Conservation (phyloP, 2,888 invertebrate species). For the Stegana nigrithorax region DNA sequence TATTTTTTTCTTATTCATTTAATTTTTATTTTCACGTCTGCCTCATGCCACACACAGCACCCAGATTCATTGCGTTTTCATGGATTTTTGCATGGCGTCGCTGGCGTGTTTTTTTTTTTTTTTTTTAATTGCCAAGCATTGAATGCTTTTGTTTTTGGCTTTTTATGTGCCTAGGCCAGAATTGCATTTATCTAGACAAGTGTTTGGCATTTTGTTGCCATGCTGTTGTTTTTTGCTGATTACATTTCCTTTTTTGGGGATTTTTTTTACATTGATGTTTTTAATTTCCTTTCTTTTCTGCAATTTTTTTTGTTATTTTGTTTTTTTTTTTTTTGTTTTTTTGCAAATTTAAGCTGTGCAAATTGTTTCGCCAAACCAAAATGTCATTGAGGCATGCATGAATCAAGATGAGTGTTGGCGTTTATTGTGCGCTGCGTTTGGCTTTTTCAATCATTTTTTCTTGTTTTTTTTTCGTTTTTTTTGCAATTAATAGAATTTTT, state of each 20-base stretch:
- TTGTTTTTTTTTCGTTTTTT: slow-evolving; percentile 2
- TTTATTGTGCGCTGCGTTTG: background rate
- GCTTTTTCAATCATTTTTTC: background rate
- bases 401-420: slow-evolving; percentile 9
- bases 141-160: slow-evolving; percentile 25
- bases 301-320: slow-evolving; percentile 50
- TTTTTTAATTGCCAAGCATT: slow-evolving; percentile 43
- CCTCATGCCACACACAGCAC: slow-evolving; percentile 56
- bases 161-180: background rate
- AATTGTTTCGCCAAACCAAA: slow-evolving; percentile 5
- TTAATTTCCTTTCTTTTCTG: slow-evolving; percentile 43
- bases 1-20: slow-evolving; percentile 23
- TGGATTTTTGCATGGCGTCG: slow-evolving; percentile 22
- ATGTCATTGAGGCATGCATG: slow-evolving; percentile 15
- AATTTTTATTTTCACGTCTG: slow-evolving; percentile 35
- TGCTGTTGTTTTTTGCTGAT: slow-evolving; percentile 24
- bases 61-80: background rate
- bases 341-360: background rate
- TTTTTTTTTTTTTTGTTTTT: slow-evolving; percentile 10
- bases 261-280: slow-evolving; percentile 26
- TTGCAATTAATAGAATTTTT: slow-evolving; percentile 23
- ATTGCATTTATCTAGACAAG: slow-evolving; percentile 6
- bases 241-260: slow-evolving; percentile 26
- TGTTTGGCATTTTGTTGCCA: slow-evolving; percentile 38
- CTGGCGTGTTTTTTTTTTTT: slow-evolving; percentile 46